Conservation (phyloP, 2,113 vertebrate genomes). For the Cavia porcellus region DNA sequence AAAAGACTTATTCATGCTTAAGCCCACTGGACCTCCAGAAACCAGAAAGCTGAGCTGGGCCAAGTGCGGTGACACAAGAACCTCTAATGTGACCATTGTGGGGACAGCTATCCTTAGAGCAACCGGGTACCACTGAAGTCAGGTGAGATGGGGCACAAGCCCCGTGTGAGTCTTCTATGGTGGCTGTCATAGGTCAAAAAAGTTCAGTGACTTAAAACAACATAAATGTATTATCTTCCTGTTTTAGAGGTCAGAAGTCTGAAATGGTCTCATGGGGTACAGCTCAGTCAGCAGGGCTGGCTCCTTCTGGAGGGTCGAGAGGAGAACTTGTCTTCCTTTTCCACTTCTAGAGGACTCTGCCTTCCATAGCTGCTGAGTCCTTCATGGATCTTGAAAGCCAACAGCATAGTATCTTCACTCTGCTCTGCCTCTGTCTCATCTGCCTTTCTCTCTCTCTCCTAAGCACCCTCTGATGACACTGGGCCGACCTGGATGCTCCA, state of each 20-base stretch:
- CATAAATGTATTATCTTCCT: fast-evolving
- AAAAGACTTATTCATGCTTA: not conserved
- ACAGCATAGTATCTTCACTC: too few relatives aligned
- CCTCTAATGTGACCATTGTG: fast-evolving
- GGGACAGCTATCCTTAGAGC: not conserved
- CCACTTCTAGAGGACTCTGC: not conserved
- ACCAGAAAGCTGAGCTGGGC: not conserved
- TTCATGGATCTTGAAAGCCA: not conserved
- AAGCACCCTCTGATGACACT: not conserved
- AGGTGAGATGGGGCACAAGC: not conserved
- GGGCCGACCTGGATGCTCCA: not conserved
- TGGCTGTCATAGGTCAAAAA: not conserved
- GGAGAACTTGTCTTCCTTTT: not conserved
- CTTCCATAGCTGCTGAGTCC: not conserved
- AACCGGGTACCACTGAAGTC: too few relatives aligned
- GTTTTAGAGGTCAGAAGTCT: not conserved
- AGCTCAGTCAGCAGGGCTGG: not conserved
- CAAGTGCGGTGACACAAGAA: too few relatives aligned
- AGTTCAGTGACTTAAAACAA: not conserved
- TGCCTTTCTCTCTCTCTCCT: not conserved
- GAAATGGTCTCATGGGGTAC: not conserved
- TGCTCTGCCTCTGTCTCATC: not conserved
- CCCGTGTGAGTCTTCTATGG: not conserved
- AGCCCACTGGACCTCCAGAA: not conserved
- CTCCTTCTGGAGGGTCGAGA: not conserved